Evolutionary conservation across 2,797 vertebrate genomes (phyloP).

Genomic region (Hapalemur alaotrensis): DNA sequence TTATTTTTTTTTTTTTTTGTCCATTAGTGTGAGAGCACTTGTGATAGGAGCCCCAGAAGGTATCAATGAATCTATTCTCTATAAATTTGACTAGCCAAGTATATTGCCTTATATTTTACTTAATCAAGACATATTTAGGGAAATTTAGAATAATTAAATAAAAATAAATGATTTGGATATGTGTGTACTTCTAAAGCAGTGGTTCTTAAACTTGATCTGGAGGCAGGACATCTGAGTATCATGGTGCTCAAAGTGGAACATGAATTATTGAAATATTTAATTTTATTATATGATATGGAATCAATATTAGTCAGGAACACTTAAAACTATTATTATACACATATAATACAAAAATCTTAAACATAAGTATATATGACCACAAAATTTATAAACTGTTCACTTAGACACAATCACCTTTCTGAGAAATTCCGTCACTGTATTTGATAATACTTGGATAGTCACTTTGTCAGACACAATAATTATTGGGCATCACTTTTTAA

Average conservation of each 20-base stretch:
- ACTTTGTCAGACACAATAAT: neutral
- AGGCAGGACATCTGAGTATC: neutral
- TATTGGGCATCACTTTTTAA: neutral
- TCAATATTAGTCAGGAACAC: neutral
- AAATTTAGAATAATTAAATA: conserved; percentile 48
- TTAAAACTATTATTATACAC: neutral
- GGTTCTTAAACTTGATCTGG: neutral
- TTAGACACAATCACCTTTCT: neutral
- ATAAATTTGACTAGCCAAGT: neutral
- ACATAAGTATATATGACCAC: neutral
- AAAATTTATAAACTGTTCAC: neutral
- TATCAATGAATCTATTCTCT: neutral
- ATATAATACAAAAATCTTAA: neutral
- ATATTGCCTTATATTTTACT: neutral
- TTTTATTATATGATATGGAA: neutral
- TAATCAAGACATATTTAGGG: neutral
- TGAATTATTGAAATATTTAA: neutral
- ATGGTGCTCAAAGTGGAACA: neutral
- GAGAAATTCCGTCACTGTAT: neutral
- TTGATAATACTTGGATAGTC: neutral
- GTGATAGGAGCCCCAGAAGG: neutral
- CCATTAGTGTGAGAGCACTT: conserved; percentile 1
- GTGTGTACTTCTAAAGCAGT: neutral
- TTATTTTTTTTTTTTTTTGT: conserved; percentile 17
- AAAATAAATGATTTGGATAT: neutral